Conservation (phyloP, 2,113 vertebrate species). For the Oostethus manadensis region DNA sequence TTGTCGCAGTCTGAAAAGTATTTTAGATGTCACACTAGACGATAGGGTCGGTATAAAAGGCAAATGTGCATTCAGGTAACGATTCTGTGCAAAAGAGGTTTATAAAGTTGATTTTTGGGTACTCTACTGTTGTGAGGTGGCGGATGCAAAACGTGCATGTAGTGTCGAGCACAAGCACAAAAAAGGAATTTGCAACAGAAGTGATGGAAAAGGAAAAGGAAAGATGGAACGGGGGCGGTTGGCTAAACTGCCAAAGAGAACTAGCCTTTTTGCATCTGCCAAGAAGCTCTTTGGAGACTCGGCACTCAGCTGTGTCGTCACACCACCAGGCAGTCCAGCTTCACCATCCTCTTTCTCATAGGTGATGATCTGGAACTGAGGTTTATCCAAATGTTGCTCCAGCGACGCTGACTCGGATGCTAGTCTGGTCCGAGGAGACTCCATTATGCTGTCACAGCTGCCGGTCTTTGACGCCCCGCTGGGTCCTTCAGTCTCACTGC, state of each 20-base stretch:
- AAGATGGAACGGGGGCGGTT: conserved; percentile 3
- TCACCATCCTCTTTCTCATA: conserved; percentile 36
- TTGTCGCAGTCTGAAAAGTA: too few relatives aligned
- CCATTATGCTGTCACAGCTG: conserved; percentile 50
- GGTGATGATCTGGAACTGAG: conserved; percentile 37
- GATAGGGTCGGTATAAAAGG: too few relatives aligned
- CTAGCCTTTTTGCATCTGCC: conserved; percentile 83
- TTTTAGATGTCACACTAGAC: too few relatives aligned
- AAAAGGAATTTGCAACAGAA: too few relatives aligned
- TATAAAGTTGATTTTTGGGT: too few relatives aligned
- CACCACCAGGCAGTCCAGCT: conserved; percentile 17
- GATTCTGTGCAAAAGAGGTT: too few relatives aligned
- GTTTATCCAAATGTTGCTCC: conserved; percentile 35
- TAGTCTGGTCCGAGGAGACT: conserved; percentile 35
- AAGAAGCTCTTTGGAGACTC: conserved; percentile 51
- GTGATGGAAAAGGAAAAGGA: background rate
- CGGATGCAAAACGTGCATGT: background rate
- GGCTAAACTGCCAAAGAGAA: conserved; percentile 59
- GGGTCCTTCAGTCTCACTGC: conserved; percentile 59
- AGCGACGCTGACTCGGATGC: conserved; percentile 25
- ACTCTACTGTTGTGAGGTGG: background rate
- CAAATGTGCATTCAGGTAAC: too few relatives aligned
- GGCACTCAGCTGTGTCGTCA: conserved; percentile 31
- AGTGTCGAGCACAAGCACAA: too few relatives aligned
- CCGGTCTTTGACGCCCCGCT: conserved; percentile 56